phyloP scores from a whole-genome alignment of 2,797 vertebrate genomes.

The Chelidonichthys spinosus region DNA sequence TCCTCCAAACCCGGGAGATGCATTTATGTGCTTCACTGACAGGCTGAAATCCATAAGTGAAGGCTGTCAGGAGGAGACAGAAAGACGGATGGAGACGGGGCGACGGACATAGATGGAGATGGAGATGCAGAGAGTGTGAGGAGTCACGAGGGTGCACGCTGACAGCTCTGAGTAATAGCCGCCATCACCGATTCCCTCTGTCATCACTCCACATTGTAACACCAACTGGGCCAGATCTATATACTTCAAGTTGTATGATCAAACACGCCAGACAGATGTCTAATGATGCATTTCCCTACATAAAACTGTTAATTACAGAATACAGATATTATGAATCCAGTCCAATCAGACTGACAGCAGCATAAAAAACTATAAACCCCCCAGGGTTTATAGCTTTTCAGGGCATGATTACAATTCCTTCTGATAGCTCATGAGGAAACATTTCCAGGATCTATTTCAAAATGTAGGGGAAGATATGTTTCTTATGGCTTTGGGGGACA shows the following conservation, averaged over 20 bases:
- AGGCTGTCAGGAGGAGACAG: conserved; percentile 33
- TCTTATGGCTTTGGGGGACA: background rate
- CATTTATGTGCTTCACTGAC: conserved; percentile 32
- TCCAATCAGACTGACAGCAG: background rate
- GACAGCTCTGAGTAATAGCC: conserved; percentile 60
- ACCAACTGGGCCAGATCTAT: conserved; percentile 36
- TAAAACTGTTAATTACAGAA: background rate
- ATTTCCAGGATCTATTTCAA: background rate
- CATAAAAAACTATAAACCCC: background rate
- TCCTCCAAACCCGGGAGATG: background rate
- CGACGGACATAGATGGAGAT: conserved; percentile 22
- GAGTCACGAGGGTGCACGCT: conserved; percentile 42
- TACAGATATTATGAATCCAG: background rate
- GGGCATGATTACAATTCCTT: background rate
- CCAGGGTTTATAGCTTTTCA: background rate
- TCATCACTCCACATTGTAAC: conserved; percentile 42
- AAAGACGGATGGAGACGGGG: conserved; percentile 18
- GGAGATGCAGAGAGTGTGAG: conserved; percentile 16
- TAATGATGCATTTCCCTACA: background rate
- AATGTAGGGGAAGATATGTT: background rate
- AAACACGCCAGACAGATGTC: background rate
- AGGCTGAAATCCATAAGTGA: conserved; percentile 26
- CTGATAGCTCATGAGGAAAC: background rate
- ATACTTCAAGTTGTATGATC: background rate
- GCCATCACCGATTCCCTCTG: conserved; percentile 52